Evolutionary conservation across 2,797 vertebrate genomes (phyloP), one percentile per base, ranked within the genome.

Genomic region (Scomberomorus guttatus): DNA sequence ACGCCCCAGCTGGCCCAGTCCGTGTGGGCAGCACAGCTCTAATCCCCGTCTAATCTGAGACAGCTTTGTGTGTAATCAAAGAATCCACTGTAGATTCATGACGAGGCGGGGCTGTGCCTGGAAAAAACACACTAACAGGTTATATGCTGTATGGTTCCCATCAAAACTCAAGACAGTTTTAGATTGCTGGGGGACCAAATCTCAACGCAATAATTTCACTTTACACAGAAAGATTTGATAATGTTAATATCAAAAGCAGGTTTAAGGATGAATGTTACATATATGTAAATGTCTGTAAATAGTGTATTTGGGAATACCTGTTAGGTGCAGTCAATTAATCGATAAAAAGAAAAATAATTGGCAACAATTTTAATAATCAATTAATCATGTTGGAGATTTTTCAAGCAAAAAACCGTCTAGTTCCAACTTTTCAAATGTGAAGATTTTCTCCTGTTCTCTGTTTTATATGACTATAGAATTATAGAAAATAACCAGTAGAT

Each of bases 1-100:
- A 73, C 68, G 4, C 34, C 86, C 70, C 81, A 65, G 71, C 73
- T 72, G 73, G 79, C 46, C 18, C 64, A 0, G 57, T 50, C 79
- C 29, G 14, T 58, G 82, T 89, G 85, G 87, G 79, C 86, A 80
- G 66, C 51, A 20, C 66, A 29, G 59, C 75, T 82, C 79, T 87
- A 87, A 92, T 90, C 83, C 71, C 67, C n/a, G 63, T 20, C 79
- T 88, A 75, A 89, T 90, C 87, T 88, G 79, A 88, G 71, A 64
- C 51, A 15, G 78, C 80, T 89, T 86, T 86, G 66, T 86, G 75
- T 89, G 62, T 46, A 75, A 78, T 89, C 80, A 87, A 88, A 86
- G 87, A 90, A 78, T 88, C 66, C 72, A 76, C 73, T 87, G 79
- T 79, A 75, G 71, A 82, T 70, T 61, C 74, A 74, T 56, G 59